phyloP scores from a whole-genome alignment of 2,888 invertebrate species.

The Sminthurinus aureus region DNA sequence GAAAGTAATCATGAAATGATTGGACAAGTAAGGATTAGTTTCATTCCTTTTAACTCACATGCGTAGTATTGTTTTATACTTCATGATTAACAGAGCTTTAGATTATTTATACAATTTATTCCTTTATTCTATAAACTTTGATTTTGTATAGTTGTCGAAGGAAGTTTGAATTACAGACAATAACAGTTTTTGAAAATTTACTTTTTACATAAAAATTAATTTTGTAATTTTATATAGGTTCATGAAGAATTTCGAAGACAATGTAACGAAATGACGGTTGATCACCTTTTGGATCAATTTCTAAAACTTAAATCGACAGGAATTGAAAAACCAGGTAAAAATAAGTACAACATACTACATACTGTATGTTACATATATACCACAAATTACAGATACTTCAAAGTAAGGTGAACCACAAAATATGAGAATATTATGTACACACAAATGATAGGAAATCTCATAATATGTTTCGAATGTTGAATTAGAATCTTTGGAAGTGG shows the following conservation, averaged over 20 bases:
- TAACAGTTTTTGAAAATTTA: too few species aligned
- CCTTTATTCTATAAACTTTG: too few species aligned
- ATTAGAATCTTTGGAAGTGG: constrained; percentile 66
- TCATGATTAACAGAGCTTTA: too few species aligned
- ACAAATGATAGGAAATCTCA: constrained; percentile 28
- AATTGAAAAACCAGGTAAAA: constrained; percentile 86
- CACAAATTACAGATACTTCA: too few species aligned
- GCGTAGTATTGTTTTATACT: too few species aligned
- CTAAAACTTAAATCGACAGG: constrained; percentile 92
- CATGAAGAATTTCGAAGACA: constrained; percentile 92
- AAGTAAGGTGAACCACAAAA: too few species aligned
- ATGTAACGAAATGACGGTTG: constrained; percentile 89
- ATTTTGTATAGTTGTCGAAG: too few species aligned
- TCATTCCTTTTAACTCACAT: too few species aligned
- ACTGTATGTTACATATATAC: too few species aligned
- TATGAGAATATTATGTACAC: too few species aligned
- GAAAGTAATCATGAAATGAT: constrained; percentile 90
- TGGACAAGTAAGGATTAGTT: constrained; percentile 70
- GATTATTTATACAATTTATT: too few species aligned
- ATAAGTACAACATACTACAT: background rate
- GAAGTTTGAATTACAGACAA: too few species aligned
- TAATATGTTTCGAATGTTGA: constrained; percentile 29
- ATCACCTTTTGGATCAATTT: constrained; percentile 90
- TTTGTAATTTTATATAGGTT: constrained; percentile 68
- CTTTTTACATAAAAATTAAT: background rate